Base-by-base conservation (phyloP, 1,140 invertebrate species). In the Sminthurides bifidus region DNA sequence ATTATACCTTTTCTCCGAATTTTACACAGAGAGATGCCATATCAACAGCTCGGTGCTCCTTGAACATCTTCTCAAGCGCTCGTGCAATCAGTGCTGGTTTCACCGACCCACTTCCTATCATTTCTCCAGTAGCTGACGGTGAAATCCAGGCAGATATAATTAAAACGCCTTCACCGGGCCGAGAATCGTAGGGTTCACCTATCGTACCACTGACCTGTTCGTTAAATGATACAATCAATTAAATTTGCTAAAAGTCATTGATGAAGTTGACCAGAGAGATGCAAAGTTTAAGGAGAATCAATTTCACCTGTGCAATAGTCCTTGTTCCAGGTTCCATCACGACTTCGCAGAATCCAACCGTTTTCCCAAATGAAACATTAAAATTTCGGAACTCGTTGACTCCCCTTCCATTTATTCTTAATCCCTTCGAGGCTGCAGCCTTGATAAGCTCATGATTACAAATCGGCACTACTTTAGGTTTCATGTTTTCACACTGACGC, bases 81-180 rank as follows among this genome's bases (percentile, higher is more conserved):
- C 63, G 33, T 8, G 63, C 48, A 45, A 65, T 57, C 2, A 61
- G 24, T 19, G 63, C 54, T 17, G 59, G 59, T 43, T 60, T 65
- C 33, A 56, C 37, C 12, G 59, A 53, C 2, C 60, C 60, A 35
- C 53, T 54, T 17, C 63, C 59, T 14, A 23, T 55, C 57, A 60
- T 65, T 59, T 65, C 59, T 6, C 59, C 63, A 38, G 59, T 61
- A 2, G 63, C 59, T 30, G 59, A 49, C 1, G 63, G 63, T 8
- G 63, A 65, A 43, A 65, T 60, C 63, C 63, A 65, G 15, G 59
- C 56, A 24, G 63, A 61, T n/a, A 65, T 43, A 4, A 45, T 59
- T 10, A 65, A 23, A 23, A 58, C 49, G 2, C 63, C 63, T 60
- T 65, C 59, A 10, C 63, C 59, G 44, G 63, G 63, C 19, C 59